These are phyloP conservation scores for Parelbella ahira DNA, from an alignment of 2,888 invertebrate species.

Conservation along the genomic window DNA sequence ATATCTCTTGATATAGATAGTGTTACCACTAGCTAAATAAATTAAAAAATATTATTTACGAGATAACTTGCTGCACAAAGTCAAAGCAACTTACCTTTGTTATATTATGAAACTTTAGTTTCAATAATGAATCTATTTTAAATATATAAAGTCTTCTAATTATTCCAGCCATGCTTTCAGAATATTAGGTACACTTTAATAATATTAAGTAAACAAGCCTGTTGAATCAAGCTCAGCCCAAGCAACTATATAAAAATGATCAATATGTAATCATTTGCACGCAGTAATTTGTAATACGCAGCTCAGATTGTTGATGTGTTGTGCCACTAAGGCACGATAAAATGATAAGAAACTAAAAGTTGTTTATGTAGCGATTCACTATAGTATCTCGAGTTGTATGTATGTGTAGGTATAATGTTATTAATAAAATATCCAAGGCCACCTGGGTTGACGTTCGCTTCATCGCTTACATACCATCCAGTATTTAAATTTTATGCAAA, in stretches of 20 bases:
- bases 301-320: slow-evolving; percentile 1
- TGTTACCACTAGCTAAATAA: not conserved
- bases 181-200: too few species aligned
- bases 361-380: not conserved
- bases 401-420: too few species aligned
- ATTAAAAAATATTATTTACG: not conserved
- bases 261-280: too few species aligned
- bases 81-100: slow-evolving; percentile 22
- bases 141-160: slow-evolving; percentile 10
- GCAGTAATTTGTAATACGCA: not conserved
- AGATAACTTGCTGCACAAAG: too few species aligned
- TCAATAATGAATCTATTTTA: not conserved
- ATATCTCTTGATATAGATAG: too few species aligned
- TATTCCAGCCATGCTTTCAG: slow-evolving; percentile 23
- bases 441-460: too few species aligned
- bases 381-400: slow-evolving; percentile 3
- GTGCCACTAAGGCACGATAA: slow-evolving; percentile 14
- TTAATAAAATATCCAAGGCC: too few species aligned
- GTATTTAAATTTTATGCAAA: too few species aligned
- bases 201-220: not conserved
- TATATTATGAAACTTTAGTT: slow-evolving; percentile 7
- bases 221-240: too few species aligned
- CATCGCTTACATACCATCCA: too few species aligned
- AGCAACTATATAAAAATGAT: too few species aligned
- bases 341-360: slow-evolving; percentile 14